Conservation (phyloP, 2,113 vertebrate species). For the Toxotes jaculatrix region DNA sequence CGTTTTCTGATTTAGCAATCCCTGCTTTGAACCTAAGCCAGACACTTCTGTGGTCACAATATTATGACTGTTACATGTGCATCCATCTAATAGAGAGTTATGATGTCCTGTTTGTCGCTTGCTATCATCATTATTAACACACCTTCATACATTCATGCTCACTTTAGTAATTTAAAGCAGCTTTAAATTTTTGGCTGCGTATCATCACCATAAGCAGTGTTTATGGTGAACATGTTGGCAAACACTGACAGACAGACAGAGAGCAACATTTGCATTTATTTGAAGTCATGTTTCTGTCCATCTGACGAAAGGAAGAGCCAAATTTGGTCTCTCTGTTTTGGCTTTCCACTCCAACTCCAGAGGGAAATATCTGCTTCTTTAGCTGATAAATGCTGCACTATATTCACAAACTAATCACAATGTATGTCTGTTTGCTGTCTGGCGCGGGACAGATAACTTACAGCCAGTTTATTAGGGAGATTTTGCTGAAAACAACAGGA, state of each 20-base stretch:
- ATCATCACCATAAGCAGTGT: neutral
- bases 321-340: neutral
- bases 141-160: neutral
- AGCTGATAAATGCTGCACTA: neutral
- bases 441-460: neutral
- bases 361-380: neutral
- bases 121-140: neutral
- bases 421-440: neutral
- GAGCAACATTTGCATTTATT: neutral
- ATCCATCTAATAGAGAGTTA: neutral
- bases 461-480: neutral
- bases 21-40: neutral
- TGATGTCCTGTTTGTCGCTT: neutral
- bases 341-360: neutral
- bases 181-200: neutral
- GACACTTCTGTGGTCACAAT: slow-evolving; percentile 2
- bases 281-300: neutral
- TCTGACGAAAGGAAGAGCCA: too few relatives aligned
- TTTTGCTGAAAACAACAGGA: neutral
- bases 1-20: neutral
- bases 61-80: neutral
- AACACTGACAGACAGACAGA: neutral
- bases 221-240: neutral
- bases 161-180: neutral
- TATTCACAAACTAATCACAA: neutral